phyloP scores from a whole-genome alignment of 2,797 vertebrate genomes.

The Crocidura indochinensis region DNA sequence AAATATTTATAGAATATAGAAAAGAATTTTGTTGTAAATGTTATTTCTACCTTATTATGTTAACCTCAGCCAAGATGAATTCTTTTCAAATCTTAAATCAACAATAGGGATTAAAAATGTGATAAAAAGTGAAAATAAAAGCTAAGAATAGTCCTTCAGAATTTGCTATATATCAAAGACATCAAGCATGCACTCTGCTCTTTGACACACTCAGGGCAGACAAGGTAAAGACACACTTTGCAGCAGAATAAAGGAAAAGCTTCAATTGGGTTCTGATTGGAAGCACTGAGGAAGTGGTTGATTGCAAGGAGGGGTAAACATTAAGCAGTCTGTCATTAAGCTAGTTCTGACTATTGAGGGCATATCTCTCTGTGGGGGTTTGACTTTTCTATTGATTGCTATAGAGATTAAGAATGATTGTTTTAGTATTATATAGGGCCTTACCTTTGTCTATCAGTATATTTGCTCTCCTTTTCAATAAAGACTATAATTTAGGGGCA shows the following conservation, averaged over 20 bases:
- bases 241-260: background rate
- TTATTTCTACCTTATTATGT: background rate
- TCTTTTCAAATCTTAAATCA: slow-evolving; percentile 7
- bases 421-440: no score
- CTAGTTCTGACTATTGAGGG: background rate
- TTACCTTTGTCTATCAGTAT: background rate
- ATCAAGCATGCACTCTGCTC: background rate
- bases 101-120: slow-evolving; percentile 3
- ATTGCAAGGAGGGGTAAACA: background rate
- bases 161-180: background rate
- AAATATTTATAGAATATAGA: no score
- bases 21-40: background rate
- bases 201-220: background rate
- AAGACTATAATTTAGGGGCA: background rate
- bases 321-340: background rate
- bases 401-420: background rate
- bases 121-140: background rate
- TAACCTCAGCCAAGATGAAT: slow-evolving; percentile 19
- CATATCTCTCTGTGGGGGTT: rapidly evolving
- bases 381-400: background rate
- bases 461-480: background rate
- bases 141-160: background rate
- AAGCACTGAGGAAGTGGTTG: background rate
- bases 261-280: background rate
- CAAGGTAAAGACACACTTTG: no score